Percentiles rank a stretch among this genome's conserved stretches.
Evolutionary conservation across 2,888 invertebrate genomes (phyloP).

Genomic region (Silvanus unidentatus): DNA sequence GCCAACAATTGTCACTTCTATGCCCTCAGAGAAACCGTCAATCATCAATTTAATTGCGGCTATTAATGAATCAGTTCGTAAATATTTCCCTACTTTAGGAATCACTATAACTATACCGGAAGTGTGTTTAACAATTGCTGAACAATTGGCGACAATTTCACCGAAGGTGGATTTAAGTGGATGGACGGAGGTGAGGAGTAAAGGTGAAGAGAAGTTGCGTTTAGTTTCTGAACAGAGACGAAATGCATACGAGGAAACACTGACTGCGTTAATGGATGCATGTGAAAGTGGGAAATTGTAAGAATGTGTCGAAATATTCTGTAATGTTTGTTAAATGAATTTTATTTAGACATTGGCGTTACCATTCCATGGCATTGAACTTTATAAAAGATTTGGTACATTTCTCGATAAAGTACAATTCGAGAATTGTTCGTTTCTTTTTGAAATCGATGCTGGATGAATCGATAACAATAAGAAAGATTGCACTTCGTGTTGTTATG

Average conservation of each 20-base stretch:
- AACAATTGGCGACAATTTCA: conserved; percentile 43
- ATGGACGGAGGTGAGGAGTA: conserved; percentile 41
- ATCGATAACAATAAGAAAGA: conserved; percentile 71
- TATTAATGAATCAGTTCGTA: conserved; percentile 52
- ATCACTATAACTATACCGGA: conserved; percentile 55
- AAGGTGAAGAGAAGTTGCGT: conserved; percentile 40
- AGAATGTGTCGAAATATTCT: no score
- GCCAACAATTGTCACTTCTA: conserved; percentile 71
- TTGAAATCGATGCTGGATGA: conserved; percentile 66
- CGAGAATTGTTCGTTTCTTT: conserved; percentile 59
- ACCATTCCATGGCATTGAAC: conserved; percentile 66
- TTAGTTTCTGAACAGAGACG: conserved; percentile 48
- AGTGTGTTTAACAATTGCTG: conserved; percentile 49
- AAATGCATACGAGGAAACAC: conserved; percentile 49
- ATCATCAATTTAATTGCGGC: conserved; percentile 61
- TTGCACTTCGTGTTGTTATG: conserved; percentile 57
- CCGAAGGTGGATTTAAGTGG: conserved; percentile 42
- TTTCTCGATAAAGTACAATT: conserved; percentile 60
- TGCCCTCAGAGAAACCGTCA: conserved; percentile 80
- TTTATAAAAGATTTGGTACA: conserved; percentile 69
- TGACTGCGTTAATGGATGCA: conserved; percentile 51
- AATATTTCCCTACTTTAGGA: conserved; percentile 58
- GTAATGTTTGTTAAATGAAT: conserved; percentile 12
- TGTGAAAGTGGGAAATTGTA: conserved; percentile 52
- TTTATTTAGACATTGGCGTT: conserved; percentile 70